Base-by-base conservation (phyloP, 2,797 vertebrate species). In the Scyliorhinus canicula region DNA sequence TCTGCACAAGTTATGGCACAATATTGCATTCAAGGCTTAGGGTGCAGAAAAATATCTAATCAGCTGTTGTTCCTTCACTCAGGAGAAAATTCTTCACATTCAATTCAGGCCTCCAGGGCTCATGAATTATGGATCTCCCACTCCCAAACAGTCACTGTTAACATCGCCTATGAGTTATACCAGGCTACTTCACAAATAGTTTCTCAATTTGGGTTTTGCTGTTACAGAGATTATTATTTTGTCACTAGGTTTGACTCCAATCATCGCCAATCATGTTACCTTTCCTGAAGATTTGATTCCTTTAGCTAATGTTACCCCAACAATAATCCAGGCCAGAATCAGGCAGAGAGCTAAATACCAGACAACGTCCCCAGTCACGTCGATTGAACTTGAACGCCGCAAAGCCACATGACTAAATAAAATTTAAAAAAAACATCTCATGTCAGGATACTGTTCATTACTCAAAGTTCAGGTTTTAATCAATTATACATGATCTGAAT, bases 231-330 rank as follows among this genome's bases (percentile, higher is more conserved):
- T 40, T 0, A 19, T 40, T 82, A 82, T 4, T 19, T 60, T 90
- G 86, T 60, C 55, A 91, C n/a, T 19, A 63, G 24, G 7, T 91
- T 63, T 8, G 21, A 63, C 16, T 63, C 60, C 44, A 63, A 21
- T 63, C 19, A 91, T 63, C n/a, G 60, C 57, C 19, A 63, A 52
- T 60, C 50, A 96, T 82, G 97, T 96, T 96, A 99, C 99, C 97
- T 99, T 99, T 95, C 99, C 99, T n/a, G 99, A 99, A 86, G 99
- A 99, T 96, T 99, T 99, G 96, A 99, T 99, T 95, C 99, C 99
- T 98, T 97, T 99, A 95, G 98, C 98, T 65, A 99, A 96, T 0
- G 97, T 97, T 9, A 97, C 98, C 86, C 96, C 97, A 28, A 98
- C 97, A 31, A 99, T 95, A 0, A 98, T 95, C 97, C 98, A 98